A percentile compares a stretch with the other conserved stretches of the same genome.
phyloP scores from a whole-genome alignment of 2,888 invertebrate species.

The Cosmia pyralina region DNA sequence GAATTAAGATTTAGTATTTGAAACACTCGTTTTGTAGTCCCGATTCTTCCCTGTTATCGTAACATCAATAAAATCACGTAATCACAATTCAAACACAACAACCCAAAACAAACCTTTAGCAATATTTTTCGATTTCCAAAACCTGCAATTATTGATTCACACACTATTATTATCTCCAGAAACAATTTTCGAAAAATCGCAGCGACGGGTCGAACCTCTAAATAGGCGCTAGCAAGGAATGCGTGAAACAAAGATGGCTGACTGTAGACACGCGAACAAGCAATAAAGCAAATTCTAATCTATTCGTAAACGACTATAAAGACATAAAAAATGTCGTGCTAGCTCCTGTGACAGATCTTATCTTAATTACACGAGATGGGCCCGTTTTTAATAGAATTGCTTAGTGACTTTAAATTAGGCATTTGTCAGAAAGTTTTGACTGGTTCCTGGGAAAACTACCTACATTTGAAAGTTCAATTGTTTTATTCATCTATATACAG shows the following conservation, averaged over 20 bases:
- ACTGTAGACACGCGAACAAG: conserved; percentile 78
- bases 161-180: conserved; percentile 41
- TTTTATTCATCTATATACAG: too few relatives aligned
- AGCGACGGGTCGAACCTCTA: conserved; percentile 53
- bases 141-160: conserved; percentile 55
- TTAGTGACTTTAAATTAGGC: conserved; percentile 50
- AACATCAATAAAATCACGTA: conserved; percentile 34
- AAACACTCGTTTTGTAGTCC: background rate
- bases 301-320: conserved; percentile 71
- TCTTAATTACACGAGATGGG: conserved; percentile 72
- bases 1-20: background rate
- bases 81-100: conserved; percentile 21
- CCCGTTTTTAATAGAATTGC: conserved; percentile 64
- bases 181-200: conserved; percentile 55
- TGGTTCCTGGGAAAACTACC: background rate
- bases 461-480: conserved; percentile 7
- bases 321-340: conserved; percentile 63
- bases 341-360: conserved; percentile 66
- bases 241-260: conserved; percentile 68
- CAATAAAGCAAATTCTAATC: conserved; percentile 80
- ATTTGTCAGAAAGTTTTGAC: conserved; percentile 39
- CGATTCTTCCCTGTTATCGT: background rate
- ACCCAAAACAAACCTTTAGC: background rate
- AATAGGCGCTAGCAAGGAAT: conserved; percentile 61
- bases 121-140: conserved; percentile 47